Evolutionary conservation across 2,113 vertebrate genomes (phyloP).

Genomic region (Falco punctatus): DNA sequence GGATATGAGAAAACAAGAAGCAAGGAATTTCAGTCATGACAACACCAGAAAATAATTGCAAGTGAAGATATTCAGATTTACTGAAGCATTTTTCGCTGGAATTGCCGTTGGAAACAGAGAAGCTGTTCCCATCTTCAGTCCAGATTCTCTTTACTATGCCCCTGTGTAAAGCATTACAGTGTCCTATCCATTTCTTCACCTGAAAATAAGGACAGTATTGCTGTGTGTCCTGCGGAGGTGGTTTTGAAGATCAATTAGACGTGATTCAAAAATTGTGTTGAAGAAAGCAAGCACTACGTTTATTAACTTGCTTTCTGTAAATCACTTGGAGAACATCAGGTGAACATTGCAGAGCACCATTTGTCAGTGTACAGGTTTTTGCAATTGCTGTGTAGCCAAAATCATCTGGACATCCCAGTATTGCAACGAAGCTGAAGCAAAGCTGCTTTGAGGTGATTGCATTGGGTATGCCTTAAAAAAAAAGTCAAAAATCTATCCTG

Average conservation of each 20-base stretch:
- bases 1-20: not conserved
- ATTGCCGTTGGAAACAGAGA: not conserved
- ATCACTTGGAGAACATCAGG: not conserved
- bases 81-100: not conserved
- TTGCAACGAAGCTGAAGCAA: not conserved
- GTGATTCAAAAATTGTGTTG: not conserved
- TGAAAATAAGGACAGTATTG: not conserved
- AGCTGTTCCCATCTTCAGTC: not conserved
- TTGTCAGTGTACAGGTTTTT: not conserved
- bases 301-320: not conserved
- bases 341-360: not conserved
- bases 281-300: not conserved
- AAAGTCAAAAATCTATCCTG: not conserved
- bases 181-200: not conserved
- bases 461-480: not conserved
- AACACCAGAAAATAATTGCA: not conserved
- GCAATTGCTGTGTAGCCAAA: not conserved
- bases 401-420: not conserved
- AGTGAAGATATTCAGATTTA: not conserved
- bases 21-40: not conserved
- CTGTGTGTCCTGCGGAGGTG: not conserved
- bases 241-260: not conserved
- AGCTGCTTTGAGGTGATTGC: not conserved
- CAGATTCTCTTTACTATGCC: not conserved
- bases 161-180: not conserved